These are phyloP conservation scores for fruit fly (Drosophila melanogaster) DNA, from an alignment of 1,140 invertebrate species.

Conservation along the genomic window Release_6_plus_ISO1_MT NT_037436.4:18320501-18321000, in stretches of 20 bases:
- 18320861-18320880: constrained; percentile 16
- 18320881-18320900: constrained; percentile 56
- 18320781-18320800: constrained; percentile 38
- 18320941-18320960: constrained; percentile 44
- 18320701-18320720: constrained; percentile 10
- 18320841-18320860: constrained; percentile 74
- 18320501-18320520: constrained; percentile 78
- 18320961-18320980: constrained; percentile 59
- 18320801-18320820: constrained; percentile 33
- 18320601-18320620: constrained; percentile 63
- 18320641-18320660: constrained; percentile 84
- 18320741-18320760: constrained; percentile 15
- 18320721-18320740: constrained; percentile 60
- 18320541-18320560: constrained; percentile 54
- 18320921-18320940: constrained; percentile 32
- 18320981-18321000: constrained; percentile 65
- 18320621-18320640: constrained; percentile 68
- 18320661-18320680: constrained; percentile 74
- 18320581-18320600: constrained; percentile 47
- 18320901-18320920: constrained; percentile 64
- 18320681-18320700: constrained; percentile 60
- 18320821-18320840: constrained; percentile 63
- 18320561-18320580: constrained; percentile 66
- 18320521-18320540: constrained; percentile 71
- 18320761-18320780: constrained; percentile 77